Base-by-base conservation (phyloP, 2,113 vertebrate species). In the Callipepla californica region DNA sequence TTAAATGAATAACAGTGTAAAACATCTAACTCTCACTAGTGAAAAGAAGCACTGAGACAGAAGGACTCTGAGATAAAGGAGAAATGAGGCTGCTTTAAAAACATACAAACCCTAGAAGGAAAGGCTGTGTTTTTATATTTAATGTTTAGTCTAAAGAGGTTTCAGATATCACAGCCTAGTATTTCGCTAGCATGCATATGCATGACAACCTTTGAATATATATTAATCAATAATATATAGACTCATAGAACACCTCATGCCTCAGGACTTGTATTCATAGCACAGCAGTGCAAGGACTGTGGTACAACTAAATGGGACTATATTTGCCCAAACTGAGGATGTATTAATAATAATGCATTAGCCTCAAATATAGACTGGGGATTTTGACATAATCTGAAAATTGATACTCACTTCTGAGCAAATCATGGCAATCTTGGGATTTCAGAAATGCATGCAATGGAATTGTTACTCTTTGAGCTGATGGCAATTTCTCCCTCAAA, bases 151-250 rank as follows among this genome's bases (percentile, higher is more conserved):
- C n/a, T 79, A 53, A 85, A 92, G 66, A 63, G n/a, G 66, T 68
- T 86, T 92, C 70, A 42, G 55, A 45, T 91, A 57, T 76, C 69
- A 81, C 50, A 86, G 61, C 45, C 68, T 88, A 85, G 45, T 58
- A 79, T 70, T 23, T 62, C 87, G 40, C 32, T 58, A 48, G 47
- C 4, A 1, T 77, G 55, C 63, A 47, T n/a, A 30, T 68, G 40
- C 72, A 77, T 82, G 50, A 77, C 68, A 73, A 42, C n/a, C 55
- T 88, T 92, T 84, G 79, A 50, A 93, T 85, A 63, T 85, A 63
- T 40, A 30, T 38, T 59, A 51, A 6, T 93, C 59, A 89, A 95
- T 91, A 90, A 93, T 72, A 47, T 50, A 92, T 89, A 53, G 40
- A 53, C 30, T 81, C 76, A 62, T 4, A 17, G 51, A 77, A 87